Evolutionary conservation across 64 coral and sea anemone genomes (phyloP), one percentile per base, ranked within the genome.

Genomic region (Trachythela sp.): DNA sequence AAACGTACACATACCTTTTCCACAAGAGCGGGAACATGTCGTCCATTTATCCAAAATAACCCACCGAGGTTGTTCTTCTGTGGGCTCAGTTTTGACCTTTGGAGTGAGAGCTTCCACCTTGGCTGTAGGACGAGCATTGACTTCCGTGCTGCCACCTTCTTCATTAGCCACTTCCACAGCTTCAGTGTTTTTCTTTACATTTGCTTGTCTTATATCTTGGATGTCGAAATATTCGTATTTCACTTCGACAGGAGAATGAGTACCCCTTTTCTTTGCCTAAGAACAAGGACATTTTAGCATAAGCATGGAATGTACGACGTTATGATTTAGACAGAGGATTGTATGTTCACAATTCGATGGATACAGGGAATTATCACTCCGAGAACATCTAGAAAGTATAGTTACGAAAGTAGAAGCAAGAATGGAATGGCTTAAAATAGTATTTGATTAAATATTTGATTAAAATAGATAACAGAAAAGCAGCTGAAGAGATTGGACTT

Each of bases 11-110:
- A 29, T 36, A 80, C 75, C 75, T 14, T 80, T 80, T 35, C 75
- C 75, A 38, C 75, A 80, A 37, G 75, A 80, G 2, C 75, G 75
- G 13, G 75, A 80, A 39, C 75, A 80, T 39, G 31, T 8, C 20
- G 75, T 80, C 75, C 75, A 80, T 36, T 80, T 35, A 20, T 80
- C 75, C 20, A 38, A 37, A 39, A 80, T 80, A 30, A 80, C 75
- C 75, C 75, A 80, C 8, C 75, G 75, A 37, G 33, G 75, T 35
- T 80, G 26, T 35, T 80, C 30, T 35, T 39, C 36, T 37, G 75
- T 80, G 9, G 75, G 20, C 27, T 35, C 6, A 9, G 75, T 35
- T 18, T 13, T 80, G 7, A 9, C 75, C 30, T 35, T 29, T 20
- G 20, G 2, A 64, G 2, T n/a, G 0, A 2, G 0, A 64, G 3